Percentiles rank a stretch among this genome's conserved stretches.
These are phyloP conservation scores for Nipponia nippon DNA, from an alignment of 2,113 vertebrate genomes.

Conservation along the genomic window DNA sequence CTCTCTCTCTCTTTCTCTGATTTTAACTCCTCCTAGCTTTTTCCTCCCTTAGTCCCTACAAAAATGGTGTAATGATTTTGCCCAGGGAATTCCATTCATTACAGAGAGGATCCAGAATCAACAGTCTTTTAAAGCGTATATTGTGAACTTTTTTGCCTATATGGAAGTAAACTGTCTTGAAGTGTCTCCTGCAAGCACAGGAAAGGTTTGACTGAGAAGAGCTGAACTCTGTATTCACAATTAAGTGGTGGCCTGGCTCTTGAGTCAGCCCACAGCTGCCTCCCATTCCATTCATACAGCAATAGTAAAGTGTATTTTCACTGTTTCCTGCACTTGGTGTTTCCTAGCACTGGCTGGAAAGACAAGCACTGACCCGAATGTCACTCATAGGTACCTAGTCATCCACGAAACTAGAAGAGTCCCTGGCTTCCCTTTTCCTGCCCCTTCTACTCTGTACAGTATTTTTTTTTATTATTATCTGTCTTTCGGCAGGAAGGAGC, in stretches of 20 bases:
- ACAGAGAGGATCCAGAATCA: background rate
- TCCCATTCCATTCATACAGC: background rate
- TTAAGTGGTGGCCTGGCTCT: background rate
- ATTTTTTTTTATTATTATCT: background rate
- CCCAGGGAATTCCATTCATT: background rate
- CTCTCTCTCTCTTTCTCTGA: background rate
- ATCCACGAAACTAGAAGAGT: background rate
- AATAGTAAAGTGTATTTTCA: background rate
- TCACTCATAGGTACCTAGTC: background rate
- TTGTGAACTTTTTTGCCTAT: background rate
- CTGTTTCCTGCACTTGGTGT: background rate
- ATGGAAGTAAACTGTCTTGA: background rate
- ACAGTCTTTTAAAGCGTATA: background rate
- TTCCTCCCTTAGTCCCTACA: background rate
- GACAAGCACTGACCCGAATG: background rate
- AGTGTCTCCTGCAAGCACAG: background rate
- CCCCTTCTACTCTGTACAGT: background rate
- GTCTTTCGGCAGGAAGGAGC: conserved; percentile 32
- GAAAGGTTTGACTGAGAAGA: background rate
- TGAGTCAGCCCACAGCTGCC: background rate
- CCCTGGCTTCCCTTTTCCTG: background rate
- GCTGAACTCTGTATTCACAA: background rate
- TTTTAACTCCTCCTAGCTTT: background rate
- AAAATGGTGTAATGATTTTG: background rate
- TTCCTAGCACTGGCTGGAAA: background rate